These are phyloP conservation scores for Acomys russatus DNA, from an alignment of 2,797 vertebrate species.

Conservation along the genomic window DNA sequence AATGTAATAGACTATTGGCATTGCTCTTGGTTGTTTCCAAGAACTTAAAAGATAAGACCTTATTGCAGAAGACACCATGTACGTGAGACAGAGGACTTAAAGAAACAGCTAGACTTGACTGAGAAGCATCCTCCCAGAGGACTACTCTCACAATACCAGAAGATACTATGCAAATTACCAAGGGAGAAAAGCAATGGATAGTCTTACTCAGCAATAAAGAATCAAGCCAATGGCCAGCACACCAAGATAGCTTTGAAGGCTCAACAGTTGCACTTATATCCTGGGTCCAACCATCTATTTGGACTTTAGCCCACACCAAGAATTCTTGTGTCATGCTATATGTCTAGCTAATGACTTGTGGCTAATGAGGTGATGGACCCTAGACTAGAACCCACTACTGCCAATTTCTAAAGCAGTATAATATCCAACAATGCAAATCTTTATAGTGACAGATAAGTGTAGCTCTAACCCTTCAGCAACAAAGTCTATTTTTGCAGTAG, in stretches of 20 bases:
- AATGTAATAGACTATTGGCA: too few species aligned
- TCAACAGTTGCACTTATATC: neutral
- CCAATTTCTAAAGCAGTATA: neutral
- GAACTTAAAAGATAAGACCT: neutral
- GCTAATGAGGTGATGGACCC: neutral
- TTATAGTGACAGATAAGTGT: neutral
- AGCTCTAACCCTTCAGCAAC: neutral
- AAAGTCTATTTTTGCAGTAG: neutral
- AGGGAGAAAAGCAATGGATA: neutral
- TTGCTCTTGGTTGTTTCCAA: neutral
- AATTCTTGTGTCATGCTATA: neutral
- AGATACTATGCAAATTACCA: neutral
- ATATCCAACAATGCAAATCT: neutral
- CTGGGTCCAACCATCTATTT: neutral
- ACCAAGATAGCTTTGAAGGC: neutral
- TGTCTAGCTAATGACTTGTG: too few species aligned
- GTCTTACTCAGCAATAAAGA: neutral
- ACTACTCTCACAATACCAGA: neutral
- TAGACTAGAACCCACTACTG: neutral
- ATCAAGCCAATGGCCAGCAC: neutral
- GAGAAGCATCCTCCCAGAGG: neutral
- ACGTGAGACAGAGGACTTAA: neutral
- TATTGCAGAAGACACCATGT: neutral
- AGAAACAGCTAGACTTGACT: neutral
- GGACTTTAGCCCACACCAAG: neutral